Evolutionary conservation across 2,888 invertebrate genomes (phyloP).

Genomic region (Apamea monoglypha): DNA sequence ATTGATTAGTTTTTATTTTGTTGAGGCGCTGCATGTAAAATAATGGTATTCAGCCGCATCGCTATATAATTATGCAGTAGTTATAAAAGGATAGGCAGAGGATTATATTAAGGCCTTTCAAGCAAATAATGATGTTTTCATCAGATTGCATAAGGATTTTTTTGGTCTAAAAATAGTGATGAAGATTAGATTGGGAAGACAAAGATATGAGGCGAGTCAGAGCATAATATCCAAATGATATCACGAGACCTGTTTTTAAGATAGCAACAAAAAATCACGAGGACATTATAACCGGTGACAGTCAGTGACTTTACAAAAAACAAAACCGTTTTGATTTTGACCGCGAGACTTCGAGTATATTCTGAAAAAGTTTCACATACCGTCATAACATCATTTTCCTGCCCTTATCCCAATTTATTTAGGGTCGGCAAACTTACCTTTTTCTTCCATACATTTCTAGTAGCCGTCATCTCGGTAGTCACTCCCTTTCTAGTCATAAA

Average conservation of each 20-base stretch:
- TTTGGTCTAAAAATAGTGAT: constrained; percentile 29
- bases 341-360: background rate
- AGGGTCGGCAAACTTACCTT: too few species aligned
- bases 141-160: constrained; percentile 9
- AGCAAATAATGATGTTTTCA: background rate
- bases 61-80: background rate
- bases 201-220: constrained; percentile 2
- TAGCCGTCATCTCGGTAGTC: background rate
- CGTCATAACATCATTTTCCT: background rate
- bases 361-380: background rate
- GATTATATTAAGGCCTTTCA: background rate
- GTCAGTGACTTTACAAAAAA: background rate
- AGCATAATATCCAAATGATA: constrained; percentile 10
- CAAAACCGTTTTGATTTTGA: background rate
- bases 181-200: constrained; percentile 35
- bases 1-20: background rate
- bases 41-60: background rate
- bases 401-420: background rate
- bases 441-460: too few species aligned
- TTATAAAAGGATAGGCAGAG: background rate
- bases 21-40: background rate
- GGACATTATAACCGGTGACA: background rate
- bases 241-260: constrained; percentile 13
- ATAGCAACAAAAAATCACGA: background rate
- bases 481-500: background rate